Evolutionary conservation across 2,888 invertebrate genomes (phyloP).

Genomic region (Eristalis tenax): DNA sequence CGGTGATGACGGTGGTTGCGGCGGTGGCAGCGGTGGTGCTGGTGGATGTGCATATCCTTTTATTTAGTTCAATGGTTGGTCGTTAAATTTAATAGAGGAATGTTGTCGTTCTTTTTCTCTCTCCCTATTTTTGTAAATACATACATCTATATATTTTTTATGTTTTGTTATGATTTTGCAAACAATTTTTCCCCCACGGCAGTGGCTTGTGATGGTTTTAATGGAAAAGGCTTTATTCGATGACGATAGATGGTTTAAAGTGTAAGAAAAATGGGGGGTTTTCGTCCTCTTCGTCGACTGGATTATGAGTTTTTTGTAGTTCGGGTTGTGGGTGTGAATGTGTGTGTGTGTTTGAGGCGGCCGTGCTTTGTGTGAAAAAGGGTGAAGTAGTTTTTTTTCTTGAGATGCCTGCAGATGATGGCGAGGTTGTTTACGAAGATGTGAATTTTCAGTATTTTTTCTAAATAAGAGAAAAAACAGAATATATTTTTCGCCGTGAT

Average conservation of each 20-base stretch:
- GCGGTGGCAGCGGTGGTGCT: slow-evolving; percentile 20
- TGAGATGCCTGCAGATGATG: neutral
- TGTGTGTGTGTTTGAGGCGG: neutral
- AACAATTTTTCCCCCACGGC: slow-evolving; percentile 3
- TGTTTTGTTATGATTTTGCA: slow-evolving; percentile 66
- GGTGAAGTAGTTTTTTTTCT: neutral
- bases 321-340: neutral
- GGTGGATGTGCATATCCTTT: slow-evolving; percentile 71
- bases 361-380: neutral
- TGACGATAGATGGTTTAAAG: slow-evolving; percentile 25
- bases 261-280: neutral
- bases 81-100: slow-evolving; percentile 69
- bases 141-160: neutral
- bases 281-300: neutral
- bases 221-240: slow-evolving; percentile 43
- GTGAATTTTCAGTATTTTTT: neutral
- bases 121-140: slow-evolving; percentile 2
- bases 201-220: slow-evolving; percentile 32
- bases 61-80: slow-evolving; percentile 72
- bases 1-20: slow-evolving; percentile 38
- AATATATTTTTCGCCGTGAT: neutral
- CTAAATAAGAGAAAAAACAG: neutral
- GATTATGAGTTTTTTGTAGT: slow-evolving; percentile 21
- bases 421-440: neutral
- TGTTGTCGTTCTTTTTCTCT: slow-evolving; percentile 12